These are phyloP conservation scores for Acanthiza pusilla DNA, from an alignment of 2,797 vertebrate species.

Conservation along the genomic window DNA sequence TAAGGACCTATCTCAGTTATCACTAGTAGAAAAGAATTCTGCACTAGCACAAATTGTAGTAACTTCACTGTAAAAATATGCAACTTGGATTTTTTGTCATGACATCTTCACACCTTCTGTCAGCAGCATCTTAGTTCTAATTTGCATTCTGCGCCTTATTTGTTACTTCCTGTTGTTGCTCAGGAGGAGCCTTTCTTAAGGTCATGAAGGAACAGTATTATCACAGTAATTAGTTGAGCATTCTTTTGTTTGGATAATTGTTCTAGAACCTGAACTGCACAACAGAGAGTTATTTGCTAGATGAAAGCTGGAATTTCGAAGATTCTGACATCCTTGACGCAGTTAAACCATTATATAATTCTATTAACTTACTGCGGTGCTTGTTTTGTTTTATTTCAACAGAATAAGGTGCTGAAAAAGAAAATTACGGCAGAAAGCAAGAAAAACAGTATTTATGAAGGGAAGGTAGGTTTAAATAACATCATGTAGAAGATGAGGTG, in stretches of 20 bases:
- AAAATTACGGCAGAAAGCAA: conserved; percentile 78
- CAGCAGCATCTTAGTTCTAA: neutral
- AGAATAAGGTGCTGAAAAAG: conserved; percentile 86
- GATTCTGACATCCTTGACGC: neutral
- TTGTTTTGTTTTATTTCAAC: conserved; percentile 47
- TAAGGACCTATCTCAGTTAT: neutral
- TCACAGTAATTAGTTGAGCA: neutral
- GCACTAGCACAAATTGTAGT: neutral
- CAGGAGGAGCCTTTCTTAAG: neutral
- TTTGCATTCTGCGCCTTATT: neutral
- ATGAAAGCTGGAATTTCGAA: neutral
- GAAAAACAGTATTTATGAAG: conserved; percentile 76
- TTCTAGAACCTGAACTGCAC: neutral
- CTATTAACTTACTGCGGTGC: neutral
- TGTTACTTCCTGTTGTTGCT: neutral
- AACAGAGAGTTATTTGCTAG: neutral
- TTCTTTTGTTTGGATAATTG: neutral
- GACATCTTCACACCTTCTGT: neutral
- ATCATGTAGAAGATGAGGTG: neutral
- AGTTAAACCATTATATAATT: neutral
- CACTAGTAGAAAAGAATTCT: neutral
- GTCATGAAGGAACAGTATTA: neutral
- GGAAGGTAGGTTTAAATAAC: conserved; percentile 69
- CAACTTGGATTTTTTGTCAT: neutral
- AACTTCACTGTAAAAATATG: neutral